phyloP scores from a whole-genome alignment of 2,888 invertebrate species.

The Limnephilus lunatus region DNA sequence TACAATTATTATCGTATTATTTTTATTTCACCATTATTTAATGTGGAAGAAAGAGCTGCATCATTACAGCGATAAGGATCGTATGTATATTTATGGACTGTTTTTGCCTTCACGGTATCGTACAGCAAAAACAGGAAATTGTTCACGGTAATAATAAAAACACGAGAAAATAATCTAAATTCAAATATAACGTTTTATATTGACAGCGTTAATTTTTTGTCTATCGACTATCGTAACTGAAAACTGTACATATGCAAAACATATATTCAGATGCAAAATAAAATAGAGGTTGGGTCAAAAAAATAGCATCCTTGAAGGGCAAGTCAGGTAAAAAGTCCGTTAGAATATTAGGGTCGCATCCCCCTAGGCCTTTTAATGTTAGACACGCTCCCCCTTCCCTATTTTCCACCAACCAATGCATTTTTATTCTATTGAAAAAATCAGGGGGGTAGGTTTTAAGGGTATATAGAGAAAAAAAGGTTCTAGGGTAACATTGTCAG shows the following conservation, averaged over 20 bases:
- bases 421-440: conserved; percentile 48
- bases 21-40: no score
- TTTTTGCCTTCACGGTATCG: no score
- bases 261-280: background rate
- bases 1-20: no score
- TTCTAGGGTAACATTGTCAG: conserved; percentile 42
- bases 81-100: no score
- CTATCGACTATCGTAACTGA: background rate
- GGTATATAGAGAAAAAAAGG: conserved; percentile 61
- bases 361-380: conserved; percentile 54
- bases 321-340: conserved; percentile 57
- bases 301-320: conserved; percentile 51
- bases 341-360: conserved; percentile 45
- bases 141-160: no score
- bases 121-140: no score
- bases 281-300: conserved; percentile 52
- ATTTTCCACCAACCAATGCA: conserved; percentile 59
- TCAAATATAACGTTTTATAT: no score
- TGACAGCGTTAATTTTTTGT: no score
- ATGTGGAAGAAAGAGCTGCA: no score
- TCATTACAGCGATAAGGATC: no score
- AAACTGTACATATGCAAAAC: conserved; percentile 15
- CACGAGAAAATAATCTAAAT: no score
- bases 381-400: conserved; percentile 46
- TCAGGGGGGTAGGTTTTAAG: conserved; percentile 54